Base-by-base conservation (phyloP, 2,888 invertebrate genomes). In the Leptura quadrifasciata region DNA sequence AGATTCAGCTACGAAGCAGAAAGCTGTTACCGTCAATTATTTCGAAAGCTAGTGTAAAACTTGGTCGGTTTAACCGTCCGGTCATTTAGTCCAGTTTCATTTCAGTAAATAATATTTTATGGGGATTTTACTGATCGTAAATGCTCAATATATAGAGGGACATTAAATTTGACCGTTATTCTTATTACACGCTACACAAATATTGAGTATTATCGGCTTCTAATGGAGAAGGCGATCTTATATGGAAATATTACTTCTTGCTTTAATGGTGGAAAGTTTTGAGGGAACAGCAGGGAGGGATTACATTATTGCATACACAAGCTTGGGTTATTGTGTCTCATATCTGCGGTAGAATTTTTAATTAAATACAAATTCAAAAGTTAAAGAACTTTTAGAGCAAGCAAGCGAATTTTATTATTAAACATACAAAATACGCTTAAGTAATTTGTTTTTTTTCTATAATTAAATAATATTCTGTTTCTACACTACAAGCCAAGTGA, bases 91-190 rank as follows among this genome's bases (percentile, higher is more conserved):
- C 18, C 15, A 27, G 54, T 54, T 31, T 68, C 67, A 31, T 68
- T 55, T 68, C 8, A 55, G 54, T 68, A 54, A 55, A 55, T 27
- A 55, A 15, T 31, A 55, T 55, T 68, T 68, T 68, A 68, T 55
- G 17, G 2, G 27, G 67, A 54, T 18, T 68, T 68, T 31, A 55
- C 67, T 54, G 54, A 54, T 68, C 67, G 67, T 68, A 68, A 68
- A 68, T 54, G 67, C 27, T 55, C 67, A 55, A 55, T 68, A 68
- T 31, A 68, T 27, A 68, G 55, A 54, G 12, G 55, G n/a, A 2
- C 65, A 18, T 68, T 31, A 68, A 68, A 24, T 24, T 55, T 17
- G n/a, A 21, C 55, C 18, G 27, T 68, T 68, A 68, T 55, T 8
- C n/a, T 68, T 55, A 68, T n/a, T 47, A n/a, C 52, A 12, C 39